Base-by-base conservation (phyloP, 2,113 vertebrate species). In the Trachemys scripta region DNA sequence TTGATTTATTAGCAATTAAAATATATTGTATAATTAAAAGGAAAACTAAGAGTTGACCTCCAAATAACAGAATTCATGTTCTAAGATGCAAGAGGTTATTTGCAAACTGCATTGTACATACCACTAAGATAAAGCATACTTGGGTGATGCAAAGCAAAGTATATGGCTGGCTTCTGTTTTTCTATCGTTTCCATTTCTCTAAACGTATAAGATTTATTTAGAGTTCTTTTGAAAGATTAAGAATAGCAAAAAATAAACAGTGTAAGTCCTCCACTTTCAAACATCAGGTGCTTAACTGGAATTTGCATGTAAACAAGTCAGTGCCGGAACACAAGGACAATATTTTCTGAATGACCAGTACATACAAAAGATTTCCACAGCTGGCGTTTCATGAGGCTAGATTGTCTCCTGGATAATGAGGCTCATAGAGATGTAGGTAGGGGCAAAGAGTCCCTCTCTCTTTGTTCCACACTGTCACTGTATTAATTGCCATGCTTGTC, bases 11-110 rank as follows among this genome's bases (percentile, higher is more conserved):
- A 45, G 8, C 53, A 91, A 83, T 51, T 16, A 90, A 65, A 89
- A 93, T 88, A 75, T 69, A n/a, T 82, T n/a, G 9, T 42, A 90
- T 8, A 42, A 80, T 57, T 93, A 31, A 22, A 47, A 72, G 11
- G 56, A 92, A 80, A 76, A 88, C 38, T 80, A 94, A 42, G 42
- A 90, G 42, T 81, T 85, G 83, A 56, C 51, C 42, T 90, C 56
- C 88, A 92, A 95, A 80, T 62, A 93, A 24, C n/a, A 87, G 91
- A 80, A 95, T 92, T 8, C 4, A 85, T 90, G 78, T 31, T 90
- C 69, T 54, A 83, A 88, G 83, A 90, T 47, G 56, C 7, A 76
- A 81, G 38, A 84, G 42, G 86, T 72, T n/a, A 38, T 38, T 72
- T 72, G n/a, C 56, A 96, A 95, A 88, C 5, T n/a, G 38, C 45